Base-by-base conservation (phyloP, 2,797 vertebrate species). In the Aulostomus chinensis region DNA sequence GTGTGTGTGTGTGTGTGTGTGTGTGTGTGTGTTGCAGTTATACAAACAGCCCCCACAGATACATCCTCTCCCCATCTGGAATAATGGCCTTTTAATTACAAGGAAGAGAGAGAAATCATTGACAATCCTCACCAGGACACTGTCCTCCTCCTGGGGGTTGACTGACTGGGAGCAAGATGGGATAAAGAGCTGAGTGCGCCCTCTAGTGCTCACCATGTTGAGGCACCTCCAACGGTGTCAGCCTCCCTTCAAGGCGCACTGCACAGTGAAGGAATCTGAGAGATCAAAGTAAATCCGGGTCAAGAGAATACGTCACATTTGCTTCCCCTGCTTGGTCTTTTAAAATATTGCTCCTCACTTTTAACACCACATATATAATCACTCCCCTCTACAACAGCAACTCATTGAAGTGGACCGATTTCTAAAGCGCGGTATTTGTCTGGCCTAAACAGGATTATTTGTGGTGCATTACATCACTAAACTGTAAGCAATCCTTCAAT, bases 51-150 rank as follows among this genome's bases (percentile, higher is more conserved):
- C 50, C 30, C 4, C 34, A 60, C 43, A 48, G 49, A 72, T 50
- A 66, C 67, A 70, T 52, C 35, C 46, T 22, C 46, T 37, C 37
- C 46, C 52, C 48, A 12, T 32, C 46, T 43, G 59, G 66, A 76
- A 58, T 71, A 56, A 80, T 57, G 68, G 57, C 36, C 57, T 55
- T 72, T 72, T 83, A 80, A 79, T 83, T 74, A 71, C 38, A 58
- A 58, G 54, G 41, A 71, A 58, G 42, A 42, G 39, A 36, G 37
- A 65, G 36, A 51, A 76, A 67, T 68, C 41, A 16, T 74, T 68
- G 54, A 45, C 50, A 52, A 36, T 65, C 72, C 76, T 70, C 53
- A 29, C 18, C n/a, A 43, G 42, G 53, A 52, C 26, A 29, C 48
- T 67, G 43, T 50, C 54, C 52, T 68, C 50, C 51, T 24, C 34